phyloP scores from a whole-genome alignment of 2,888 invertebrate genomes.

The Liopterus haemorrhoidalis region DNA sequence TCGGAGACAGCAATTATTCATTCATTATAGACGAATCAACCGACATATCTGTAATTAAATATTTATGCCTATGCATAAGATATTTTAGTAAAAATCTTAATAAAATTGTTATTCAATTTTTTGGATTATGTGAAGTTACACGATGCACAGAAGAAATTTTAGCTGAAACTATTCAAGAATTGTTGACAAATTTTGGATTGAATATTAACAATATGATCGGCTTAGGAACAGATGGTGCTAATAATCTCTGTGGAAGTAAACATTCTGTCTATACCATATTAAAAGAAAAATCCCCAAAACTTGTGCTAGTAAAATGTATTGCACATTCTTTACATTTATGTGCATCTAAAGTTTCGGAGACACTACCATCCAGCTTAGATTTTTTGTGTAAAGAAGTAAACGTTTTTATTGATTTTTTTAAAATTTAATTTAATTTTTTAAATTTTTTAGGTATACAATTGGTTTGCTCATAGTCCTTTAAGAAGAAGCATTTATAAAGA shows the following conservation, averaged over 20 bases:
- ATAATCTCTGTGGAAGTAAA: neutral
- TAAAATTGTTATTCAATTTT: conserved; percentile 1
- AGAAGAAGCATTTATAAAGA: no score
- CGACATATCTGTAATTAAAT: neutral
- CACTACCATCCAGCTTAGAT: neutral
- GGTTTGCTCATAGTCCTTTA: no score
- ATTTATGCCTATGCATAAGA: conserved; percentile 5
- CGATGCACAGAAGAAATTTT: neutral
- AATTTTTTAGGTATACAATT: no score
- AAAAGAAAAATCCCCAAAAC: neutral
- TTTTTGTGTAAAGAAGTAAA: neutral
- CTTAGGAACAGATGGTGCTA: conserved; percentile 4
- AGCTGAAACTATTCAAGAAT: conserved; percentile 1
- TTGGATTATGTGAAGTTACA: neutral
- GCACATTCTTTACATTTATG: conserved; percentile 3
- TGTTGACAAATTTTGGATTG: neutral
- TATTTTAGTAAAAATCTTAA: conserved; percentile 2
- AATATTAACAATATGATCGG: conserved; percentile 5
- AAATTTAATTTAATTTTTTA: no score
- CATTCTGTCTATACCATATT: neutral
- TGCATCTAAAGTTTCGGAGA: neutral
- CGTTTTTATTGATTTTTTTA: no score
- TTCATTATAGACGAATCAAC: conserved; percentile 1
- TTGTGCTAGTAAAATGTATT: neutral
- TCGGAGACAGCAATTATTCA: neutral